Evolutionary conservation across 2,113 vertebrate genomes (phyloP), one percentile per base, ranked within the genome.

Genomic region (Morone saxatilis): DNA sequence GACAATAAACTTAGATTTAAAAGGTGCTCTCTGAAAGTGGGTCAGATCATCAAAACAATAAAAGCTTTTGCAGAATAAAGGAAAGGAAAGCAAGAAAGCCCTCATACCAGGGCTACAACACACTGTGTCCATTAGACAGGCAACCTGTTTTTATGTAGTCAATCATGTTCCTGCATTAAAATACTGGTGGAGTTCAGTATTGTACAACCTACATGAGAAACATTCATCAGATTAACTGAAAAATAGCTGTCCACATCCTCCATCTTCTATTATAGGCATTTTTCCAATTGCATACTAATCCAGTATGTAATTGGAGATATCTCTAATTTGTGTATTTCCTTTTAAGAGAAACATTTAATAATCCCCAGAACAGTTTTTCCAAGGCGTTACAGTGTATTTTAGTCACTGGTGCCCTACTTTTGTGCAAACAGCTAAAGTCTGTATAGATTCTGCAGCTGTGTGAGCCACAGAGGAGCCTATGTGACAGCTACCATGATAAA

Each of bases 401-500:
- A 11, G 65, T 78, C 76, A 0, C 53, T 62, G 72, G 17, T 70
- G 89, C 63, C 80, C 88, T 87, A 85, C 68, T 87, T 90, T 51
- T 2, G 17, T 71, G 60, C 63, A 43, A 41, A 68, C 10, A 48
- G 43, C 17, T 70, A 36, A 76, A 79, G 73, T 41, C 47, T 72
- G 81, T 20, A 19, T 31, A 41, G 63, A 75, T 56, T 61, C 43
- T 41, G 71, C n/a, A 7, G 41, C 66, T 38, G 38, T 17, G 60
- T 50, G 50, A 65, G 84, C 78, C 78, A 53, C 76, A 65, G 51
- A 81, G 83, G 85, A 81, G 66, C 71, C 16, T 4, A 16, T 43
- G 62, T 83, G 79, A 73, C 88, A 85, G 71, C 81, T 54, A 31
- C 56, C 54, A 25, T 85, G 76, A 90, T 88, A 78, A 89, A 89